Evolutionary conservation across 2,797 vertebrate species (phyloP), one percentile per base, ranked within the genome.

Genomic region (Etheostoma perlongum): DNA sequence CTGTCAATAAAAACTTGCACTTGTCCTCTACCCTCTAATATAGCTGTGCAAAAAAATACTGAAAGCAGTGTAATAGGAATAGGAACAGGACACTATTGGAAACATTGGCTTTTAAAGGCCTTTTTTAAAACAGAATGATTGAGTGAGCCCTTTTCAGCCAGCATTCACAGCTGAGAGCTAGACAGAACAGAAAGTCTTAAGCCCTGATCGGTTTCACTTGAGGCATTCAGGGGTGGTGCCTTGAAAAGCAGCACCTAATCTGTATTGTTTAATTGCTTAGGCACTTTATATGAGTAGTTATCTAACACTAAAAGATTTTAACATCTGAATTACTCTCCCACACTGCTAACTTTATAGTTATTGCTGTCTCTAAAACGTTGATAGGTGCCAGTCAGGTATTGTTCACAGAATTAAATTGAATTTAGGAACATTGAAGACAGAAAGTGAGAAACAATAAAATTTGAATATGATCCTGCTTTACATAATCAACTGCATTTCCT

Each of bases 401-500:
- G 16, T 68, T 70, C 42, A 21, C 27, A 62, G 15, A 54, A 78
- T 46, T 52, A 33, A 52, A 53, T 27, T 67, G 13, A n/a, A 9
- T 11, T 14, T 30, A 71, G 44, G 33, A 46, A 11, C 2, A 63
- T 63, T 46, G 23, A 63, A 52, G 19, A 40, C 48, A 72, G 27
- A 83, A 71, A 78, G n/a, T 51, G 65, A 53, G 52, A 74, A 76
- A 66, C 61, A 48, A 64, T 62, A 42, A 47, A 13, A 64, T 67
- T 81, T 69, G n/a, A 81, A 42, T 47, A 33, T 60, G 49, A 65
- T 74, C 51, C 60, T 61, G 36, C 71, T 51, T 74, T 76, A 74
- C 44, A 78, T 75, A 79, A 84, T 47, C 16, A 9, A 66, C 62
- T 74, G 62, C 1, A 42, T 42, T 74, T 79, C 59, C 78, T 82